These are phyloP conservation scores for Cephus pygmeus DNA, from an alignment of 2,888 invertebrate species.

Conservation along the genomic window DNA sequence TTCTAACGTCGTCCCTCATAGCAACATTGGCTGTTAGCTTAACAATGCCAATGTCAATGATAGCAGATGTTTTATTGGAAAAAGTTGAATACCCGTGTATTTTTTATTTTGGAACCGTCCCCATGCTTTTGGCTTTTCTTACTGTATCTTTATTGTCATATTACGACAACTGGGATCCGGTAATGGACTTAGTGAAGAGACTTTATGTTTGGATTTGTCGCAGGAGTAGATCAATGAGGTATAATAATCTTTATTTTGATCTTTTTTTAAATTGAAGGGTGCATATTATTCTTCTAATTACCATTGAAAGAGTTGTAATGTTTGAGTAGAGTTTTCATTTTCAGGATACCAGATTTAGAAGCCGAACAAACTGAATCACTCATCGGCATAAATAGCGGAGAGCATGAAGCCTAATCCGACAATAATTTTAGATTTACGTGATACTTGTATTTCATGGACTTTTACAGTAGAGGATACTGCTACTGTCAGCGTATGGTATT, in stretches of 20 bases:
- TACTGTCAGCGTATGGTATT: neutral
- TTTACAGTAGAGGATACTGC: neutral
- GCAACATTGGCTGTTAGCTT: conserved; percentile 88
- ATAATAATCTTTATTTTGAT: conserved; percentile 32
- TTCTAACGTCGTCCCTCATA: conserved; percentile 90
- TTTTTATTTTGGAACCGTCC: conserved; percentile 83
- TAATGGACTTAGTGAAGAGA: conserved; percentile 70
- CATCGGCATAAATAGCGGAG: conserved; percentile 71
- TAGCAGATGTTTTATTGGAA: conserved; percentile 83
- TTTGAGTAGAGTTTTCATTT: conserved; percentile 36
- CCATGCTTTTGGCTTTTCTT: conserved; percentile 81
- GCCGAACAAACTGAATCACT: conserved; percentile 78
- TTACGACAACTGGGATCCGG: conserved; percentile 86
- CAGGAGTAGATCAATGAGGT: conserved; percentile 68
- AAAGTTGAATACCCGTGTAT: conserved; percentile 75
- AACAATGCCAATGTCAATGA: conserved; percentile 89
- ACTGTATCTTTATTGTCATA: conserved; percentile 77
- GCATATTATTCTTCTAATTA: conserved; percentile 1
- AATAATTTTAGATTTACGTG: conserved; percentile 28
- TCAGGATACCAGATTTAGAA: conserved; percentile 73
- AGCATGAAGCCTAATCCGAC: conserved; percentile 69
- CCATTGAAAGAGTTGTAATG: neutral
- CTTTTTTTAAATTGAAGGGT: conserved; percentile 10
- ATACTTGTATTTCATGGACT: conserved; percentile 4
- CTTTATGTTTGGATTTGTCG: conserved; percentile 67